Percentiles rank a stretch among this genome's conserved stretches.
phyloP scores from a whole-genome alignment of 2,888 invertebrate species.

The Maniola hyperantus region DNA sequence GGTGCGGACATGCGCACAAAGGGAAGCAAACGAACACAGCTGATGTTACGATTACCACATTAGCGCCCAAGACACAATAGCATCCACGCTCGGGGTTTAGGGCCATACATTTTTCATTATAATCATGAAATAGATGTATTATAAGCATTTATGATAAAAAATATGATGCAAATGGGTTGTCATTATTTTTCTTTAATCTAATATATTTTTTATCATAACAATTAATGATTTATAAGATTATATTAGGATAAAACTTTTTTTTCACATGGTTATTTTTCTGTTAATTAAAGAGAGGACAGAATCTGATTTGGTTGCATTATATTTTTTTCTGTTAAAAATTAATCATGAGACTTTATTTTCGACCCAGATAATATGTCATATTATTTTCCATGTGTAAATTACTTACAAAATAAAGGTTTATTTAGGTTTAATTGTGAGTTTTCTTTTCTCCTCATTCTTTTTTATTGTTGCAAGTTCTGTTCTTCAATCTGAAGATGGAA shows the following conservation, averaged over 20 bases:
- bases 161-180: conserved; percentile 43
- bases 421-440: conserved; percentile 62
- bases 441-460: conserved; percentile 44
- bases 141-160: conserved; percentile 45
- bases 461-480: background rate
- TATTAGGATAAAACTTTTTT: conserved; percentile 45
- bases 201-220: conserved; percentile 43
- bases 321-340: conserved; percentile 50
- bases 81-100: background rate
- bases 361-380: conserved; percentile 48
- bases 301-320: conserved; percentile 60
- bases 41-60: no score
- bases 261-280: conserved; percentile 50
- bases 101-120: conserved; percentile 47
- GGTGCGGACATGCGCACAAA: no score
- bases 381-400: conserved; percentile 66
- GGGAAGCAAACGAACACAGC: no score
- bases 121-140: conserved; percentile 38
- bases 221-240: conserved; percentile 43
- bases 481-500: no score
- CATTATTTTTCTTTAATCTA: conserved; percentile 43
- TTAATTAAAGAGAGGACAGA: conserved; percentile 63
- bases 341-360: conserved; percentile 65
- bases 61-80: background rate
- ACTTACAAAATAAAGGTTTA: conserved; percentile 70